These are phyloP conservation scores for Zootoca vivipara DNA, from an alignment of 2,113 vertebrate genomes.

Conservation along the genomic window DNA sequence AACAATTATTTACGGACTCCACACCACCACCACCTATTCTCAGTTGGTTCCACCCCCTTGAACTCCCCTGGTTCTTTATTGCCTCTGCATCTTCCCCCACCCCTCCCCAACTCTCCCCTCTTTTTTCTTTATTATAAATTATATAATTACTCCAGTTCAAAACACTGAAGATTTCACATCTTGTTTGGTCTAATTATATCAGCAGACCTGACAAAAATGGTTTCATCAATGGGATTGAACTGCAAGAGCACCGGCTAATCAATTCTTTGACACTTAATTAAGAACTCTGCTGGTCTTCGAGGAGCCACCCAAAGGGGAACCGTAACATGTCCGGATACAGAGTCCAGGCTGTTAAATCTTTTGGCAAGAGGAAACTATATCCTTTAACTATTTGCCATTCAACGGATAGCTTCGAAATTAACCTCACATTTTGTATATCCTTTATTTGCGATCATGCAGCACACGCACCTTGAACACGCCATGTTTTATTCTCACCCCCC, in stretches of 20 bases:
- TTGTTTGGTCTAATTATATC: slow-evolving; percentile 77
- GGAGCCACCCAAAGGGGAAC: slow-evolving; percentile 45
- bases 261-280: slow-evolving; percentile 79
- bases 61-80: slow-evolving; percentile 25
- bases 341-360: slow-evolving; percentile 42
- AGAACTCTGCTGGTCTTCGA: slow-evolving; percentile 66
- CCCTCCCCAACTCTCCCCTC: not conserved
- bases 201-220: slow-evolving; percentile 71
- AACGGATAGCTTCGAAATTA: slow-evolving; percentile 42
- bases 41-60: not conserved
- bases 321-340: slow-evolving; percentile 29
- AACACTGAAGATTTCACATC: slow-evolving; percentile 75
- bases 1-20: slow-evolving; percentile 13
- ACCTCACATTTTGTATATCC: slow-evolving; percentile 47
- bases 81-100: not conserved
- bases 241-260: slow-evolving; percentile 69
- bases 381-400: slow-evolving; percentile 20
- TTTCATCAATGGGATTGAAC: slow-evolving; percentile 74
- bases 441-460: not conserved
- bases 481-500: slow-evolving; percentile 31
- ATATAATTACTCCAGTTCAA: slow-evolving; percentile 72
- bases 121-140: slow-evolving; percentile 61
- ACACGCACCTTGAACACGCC: not conserved
- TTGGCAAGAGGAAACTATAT: slow-evolving; percentile 36
- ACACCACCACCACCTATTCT: slow-evolving; percentile 15